Conservation (phyloP, 2,888 invertebrate genomes). For the Hedya salicella region DNA sequence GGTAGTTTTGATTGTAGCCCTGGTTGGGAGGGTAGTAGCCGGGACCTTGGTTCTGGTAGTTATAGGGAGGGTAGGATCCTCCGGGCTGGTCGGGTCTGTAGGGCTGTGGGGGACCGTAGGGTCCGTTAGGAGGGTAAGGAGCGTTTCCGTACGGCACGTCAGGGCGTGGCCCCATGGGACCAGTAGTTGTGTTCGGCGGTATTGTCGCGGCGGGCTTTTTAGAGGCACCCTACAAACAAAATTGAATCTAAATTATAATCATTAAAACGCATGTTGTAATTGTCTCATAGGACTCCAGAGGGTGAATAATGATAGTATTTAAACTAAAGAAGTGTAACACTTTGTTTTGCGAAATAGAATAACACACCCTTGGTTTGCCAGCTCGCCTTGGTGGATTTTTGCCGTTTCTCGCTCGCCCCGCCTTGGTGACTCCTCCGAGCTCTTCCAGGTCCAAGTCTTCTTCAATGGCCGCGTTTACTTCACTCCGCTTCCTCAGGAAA, state of each 20-base stretch:
- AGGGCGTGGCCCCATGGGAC: slow-evolving; percentile 55
- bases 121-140: slow-evolving; percentile 68
- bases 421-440: slow-evolving; percentile 84
- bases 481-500: slow-evolving; percentile 92
- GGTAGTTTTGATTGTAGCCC: slow-evolving; percentile 74
- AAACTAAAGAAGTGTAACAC: no score
- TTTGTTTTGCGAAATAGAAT: neutral
- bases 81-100: slow-evolving; percentile 68
- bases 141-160: slow-evolving; percentile 63
- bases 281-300: no score
- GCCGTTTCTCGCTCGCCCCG: slow-evolving; percentile 66
- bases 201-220: slow-evolving; percentile 83
- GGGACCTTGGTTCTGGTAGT: slow-evolving; percentile 69
- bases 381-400: slow-evolving; percentile 59
- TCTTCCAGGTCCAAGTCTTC: slow-evolving; percentile 93
- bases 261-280: no score
- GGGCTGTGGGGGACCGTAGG: slow-evolving; percentile 62
- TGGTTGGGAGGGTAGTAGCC: slow-evolving; percentile 82
- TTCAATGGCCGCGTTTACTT: slow-evolving; percentile 89
- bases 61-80: slow-evolving; percentile 74
- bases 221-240: slow-evolving; percentile 63
- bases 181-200: slow-evolving; percentile 73
- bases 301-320: no score
- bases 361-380: slow-evolving; percentile 64
- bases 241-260: neutral